Conservation (phyloP, 2,888 invertebrate species). For the Hetaerina titia region DNA sequence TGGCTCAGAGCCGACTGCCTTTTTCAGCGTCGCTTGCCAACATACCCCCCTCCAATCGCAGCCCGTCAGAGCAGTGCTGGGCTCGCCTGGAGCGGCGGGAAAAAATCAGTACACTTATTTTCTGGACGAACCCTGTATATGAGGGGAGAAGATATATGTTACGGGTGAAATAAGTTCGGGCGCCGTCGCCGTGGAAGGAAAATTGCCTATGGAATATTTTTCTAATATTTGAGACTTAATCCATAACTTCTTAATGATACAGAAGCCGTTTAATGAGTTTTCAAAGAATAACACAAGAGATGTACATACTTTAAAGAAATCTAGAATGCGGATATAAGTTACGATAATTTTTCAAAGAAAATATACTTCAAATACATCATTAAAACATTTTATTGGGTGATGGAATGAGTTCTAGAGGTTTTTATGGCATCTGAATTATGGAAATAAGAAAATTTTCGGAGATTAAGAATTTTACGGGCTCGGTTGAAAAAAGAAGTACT, state of each 20-base stretch:
- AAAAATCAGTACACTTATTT: too few species aligned
- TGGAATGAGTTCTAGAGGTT: not conserved
- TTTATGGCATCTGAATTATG: constrained; percentile 17
- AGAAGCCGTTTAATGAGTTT: not conserved
- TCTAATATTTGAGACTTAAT: not conserved
- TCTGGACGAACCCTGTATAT: too few species aligned
- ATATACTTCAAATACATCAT: not conserved
- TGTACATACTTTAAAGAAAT: not conserved
- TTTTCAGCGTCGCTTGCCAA: too few species aligned
- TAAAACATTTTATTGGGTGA: not conserved
- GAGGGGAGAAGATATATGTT: not conserved
- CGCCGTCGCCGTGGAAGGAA: not conserved
- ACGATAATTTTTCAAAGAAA: not conserved
- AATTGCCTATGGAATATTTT: not conserved
- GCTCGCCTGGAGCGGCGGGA: too few species aligned
- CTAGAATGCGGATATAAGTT: not conserved
- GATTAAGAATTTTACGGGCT: constrained; percentile 27
- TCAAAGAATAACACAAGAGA: not conserved
- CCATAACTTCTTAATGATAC: not conserved
- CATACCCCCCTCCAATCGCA: too few species aligned
- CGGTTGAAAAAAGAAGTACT: not conserved
- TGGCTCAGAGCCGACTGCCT: too few species aligned
- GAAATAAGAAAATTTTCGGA: not conserved
- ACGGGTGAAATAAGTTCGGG: not conserved
- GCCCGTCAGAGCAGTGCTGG: too few species aligned